phyloP scores from a whole-genome alignment of 1,140 invertebrate species.

The Scaptodrosophila lebanonensis region DNA sequence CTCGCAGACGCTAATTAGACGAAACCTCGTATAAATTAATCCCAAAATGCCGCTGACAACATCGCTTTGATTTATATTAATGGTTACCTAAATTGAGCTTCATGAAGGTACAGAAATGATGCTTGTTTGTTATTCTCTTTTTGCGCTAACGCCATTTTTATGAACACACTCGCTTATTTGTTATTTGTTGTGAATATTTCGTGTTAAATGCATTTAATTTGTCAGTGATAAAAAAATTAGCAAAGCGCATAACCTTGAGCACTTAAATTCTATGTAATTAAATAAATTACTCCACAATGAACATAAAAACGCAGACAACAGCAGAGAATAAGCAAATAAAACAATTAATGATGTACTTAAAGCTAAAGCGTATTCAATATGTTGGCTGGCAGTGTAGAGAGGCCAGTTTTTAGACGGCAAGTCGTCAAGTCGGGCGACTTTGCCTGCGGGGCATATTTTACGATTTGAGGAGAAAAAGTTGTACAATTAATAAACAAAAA shows the following conservation, averaged over 20 bases:
- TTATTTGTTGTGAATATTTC: constrained; percentile 41
- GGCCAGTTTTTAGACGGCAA: too few species aligned
- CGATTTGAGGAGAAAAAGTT: constrained; percentile 45
- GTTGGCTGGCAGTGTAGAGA: too few species aligned
- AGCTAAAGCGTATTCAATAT: too few species aligned
- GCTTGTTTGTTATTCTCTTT: too few species aligned
- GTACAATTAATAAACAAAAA: constrained; percentile 64
- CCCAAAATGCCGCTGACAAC: too few species aligned
- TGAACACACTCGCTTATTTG: constrained; percentile 38
- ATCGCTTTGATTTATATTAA: constrained; percentile 58
- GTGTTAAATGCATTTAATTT: constrained; percentile 68
- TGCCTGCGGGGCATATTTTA: constrained; percentile 20
- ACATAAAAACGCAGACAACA: constrained; percentile 38
- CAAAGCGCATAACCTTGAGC: constrained; percentile 56
- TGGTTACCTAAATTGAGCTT: constrained; percentile 56
- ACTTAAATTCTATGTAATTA: constrained; percentile 63
- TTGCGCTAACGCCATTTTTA: too few species aligned
- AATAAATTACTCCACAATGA: constrained; percentile 49
- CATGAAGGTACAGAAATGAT: constrained; percentile 16
- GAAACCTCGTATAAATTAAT: too few species aligned
- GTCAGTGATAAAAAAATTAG: constrained; percentile 69
- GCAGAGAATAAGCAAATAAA: background rate
- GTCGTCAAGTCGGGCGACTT: too few species aligned
- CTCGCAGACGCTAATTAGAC: too few species aligned
- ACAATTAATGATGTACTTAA: too few species aligned